These are phyloP conservation scores for Aptenodytes patagonicus DNA, from an alignment of 2,113 vertebrate genomes.

Conservation along the genomic window DNA sequence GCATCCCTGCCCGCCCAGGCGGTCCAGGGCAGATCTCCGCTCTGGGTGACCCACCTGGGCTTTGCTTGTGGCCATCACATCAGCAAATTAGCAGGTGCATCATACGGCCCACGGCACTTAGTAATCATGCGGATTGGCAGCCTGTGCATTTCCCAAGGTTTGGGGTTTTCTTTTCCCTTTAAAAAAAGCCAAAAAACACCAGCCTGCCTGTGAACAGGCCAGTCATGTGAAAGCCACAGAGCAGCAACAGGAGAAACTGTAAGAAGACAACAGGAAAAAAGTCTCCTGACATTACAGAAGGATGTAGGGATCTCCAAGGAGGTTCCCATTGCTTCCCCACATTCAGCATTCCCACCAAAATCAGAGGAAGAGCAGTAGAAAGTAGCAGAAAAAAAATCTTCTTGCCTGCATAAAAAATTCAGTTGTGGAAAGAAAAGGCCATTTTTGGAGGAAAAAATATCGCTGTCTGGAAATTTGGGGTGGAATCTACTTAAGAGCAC, in stretches of 20 bases:
- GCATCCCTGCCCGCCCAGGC: not conserved
- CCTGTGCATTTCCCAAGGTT: not conserved
- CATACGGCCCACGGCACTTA: rapidly evolving
- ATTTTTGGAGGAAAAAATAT: not conserved
- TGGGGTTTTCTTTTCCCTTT: not conserved
- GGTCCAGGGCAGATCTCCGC: not conserved
- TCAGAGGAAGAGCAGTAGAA: not conserved
- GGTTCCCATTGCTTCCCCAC: not conserved
- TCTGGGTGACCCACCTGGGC: not conserved
- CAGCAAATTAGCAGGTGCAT: not conserved
- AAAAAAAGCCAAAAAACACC: not conserved
- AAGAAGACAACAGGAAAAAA: not conserved
- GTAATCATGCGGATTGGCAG: not conserved
- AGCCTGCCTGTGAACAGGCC: not conserved
- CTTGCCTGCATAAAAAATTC: not conserved
- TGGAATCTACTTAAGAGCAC: not conserved
- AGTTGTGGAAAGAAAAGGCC: not conserved
- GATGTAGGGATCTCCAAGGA: not conserved
- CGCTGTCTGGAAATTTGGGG: not conserved
- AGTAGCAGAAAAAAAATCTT: not conserved
- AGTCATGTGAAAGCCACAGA: not conserved
- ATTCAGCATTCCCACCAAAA: not conserved
- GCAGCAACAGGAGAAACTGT: not conserved
- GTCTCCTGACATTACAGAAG: rapidly evolving
- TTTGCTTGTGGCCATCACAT: not conserved